A percentile compares a stretch with the other conserved stretches of the same genome.
Evolutionary conservation across 2,797 vertebrate genomes (phyloP).

Genomic region (Eospalax fontanierii): DNA sequence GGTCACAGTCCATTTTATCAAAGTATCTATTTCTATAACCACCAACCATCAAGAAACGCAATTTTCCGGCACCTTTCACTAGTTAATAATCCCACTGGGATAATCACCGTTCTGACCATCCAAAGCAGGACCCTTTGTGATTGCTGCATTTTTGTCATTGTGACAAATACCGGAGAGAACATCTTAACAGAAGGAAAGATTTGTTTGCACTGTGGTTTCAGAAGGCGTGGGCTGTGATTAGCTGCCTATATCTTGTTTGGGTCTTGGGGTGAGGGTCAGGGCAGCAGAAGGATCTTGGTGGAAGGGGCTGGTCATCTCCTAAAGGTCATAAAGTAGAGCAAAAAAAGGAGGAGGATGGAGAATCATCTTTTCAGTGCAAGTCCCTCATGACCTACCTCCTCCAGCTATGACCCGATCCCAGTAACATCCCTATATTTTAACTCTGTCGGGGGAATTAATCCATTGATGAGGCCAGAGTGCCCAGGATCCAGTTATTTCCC

Average conservation of each 20-base stretch:
- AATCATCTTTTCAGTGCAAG: neutral
- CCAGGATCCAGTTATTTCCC: neutral
- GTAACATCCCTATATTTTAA: neutral
- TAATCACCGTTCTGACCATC: neutral
- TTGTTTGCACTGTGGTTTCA: neutral
- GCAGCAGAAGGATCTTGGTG: neutral
- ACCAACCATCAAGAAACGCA: neutral
- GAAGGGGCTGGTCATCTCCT: too few relatives aligned
- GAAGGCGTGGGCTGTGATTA: neutral
- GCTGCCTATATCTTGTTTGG: neutral
- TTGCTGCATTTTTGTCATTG: neutral
- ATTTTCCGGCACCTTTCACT: neutral
- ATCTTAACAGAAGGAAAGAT: neutral
- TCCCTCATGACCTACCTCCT: neutral
- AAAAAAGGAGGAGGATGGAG: neutral
- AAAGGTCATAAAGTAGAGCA: neutral
- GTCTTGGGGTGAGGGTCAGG: neutral
- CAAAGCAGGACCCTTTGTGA: neutral
- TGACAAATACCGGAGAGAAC: neutral
- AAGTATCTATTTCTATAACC: neutral
- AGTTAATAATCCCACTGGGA: neutral
- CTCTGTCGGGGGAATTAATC: neutral
- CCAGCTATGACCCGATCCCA: neutral
- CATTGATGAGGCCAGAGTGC: neutral
- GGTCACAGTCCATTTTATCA: neutral